phyloP scores from a whole-genome alignment of 1,140 invertebrate genomes.

The Drosophila bocki region DNA sequence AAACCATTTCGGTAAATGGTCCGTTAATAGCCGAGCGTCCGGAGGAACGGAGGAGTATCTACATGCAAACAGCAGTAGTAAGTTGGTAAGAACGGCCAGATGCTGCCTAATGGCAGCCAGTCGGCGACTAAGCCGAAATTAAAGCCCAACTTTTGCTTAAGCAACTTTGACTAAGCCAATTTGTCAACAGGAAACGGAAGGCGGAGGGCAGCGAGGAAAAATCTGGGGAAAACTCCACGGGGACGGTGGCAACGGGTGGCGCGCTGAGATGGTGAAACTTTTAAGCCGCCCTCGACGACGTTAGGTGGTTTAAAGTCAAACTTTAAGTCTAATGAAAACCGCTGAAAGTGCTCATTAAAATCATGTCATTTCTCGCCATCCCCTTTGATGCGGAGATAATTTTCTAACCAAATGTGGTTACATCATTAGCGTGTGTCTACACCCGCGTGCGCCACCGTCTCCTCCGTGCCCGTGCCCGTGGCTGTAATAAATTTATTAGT shows the following conservation, averaged over 20 bases:
- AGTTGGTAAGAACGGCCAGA: conserved; percentile 32
- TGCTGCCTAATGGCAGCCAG: conserved; percentile 49
- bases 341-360: conserved; percentile 77
- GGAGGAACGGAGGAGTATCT: background rate
- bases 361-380: conserved; percentile 27
- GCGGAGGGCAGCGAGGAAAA: background rate
- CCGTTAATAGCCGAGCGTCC: conserved; percentile 52
- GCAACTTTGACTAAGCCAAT: conserved; percentile 59
- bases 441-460: background rate
- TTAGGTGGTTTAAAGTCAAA: conserved; percentile 48
- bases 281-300: conserved; percentile 39
- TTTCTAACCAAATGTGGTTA: conserved; percentile 80
- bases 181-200: conserved; percentile 57
- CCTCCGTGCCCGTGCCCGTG: conserved; percentile 27
- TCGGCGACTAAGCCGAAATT: conserved; percentile 46
- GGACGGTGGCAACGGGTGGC: background rate
- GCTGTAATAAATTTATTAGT: conserved; percentile 80
- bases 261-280: conserved; percentile 31
- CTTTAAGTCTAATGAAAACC: conserved; percentile 52
- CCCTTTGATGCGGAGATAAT: conserved; percentile 74
- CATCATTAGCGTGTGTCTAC: conserved; percentile 74
- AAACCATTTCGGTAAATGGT: conserved; percentile 74
- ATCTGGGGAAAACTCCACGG: background rate
- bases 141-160: conserved; percentile 52
- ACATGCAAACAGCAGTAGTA: background rate